Conservation (phyloP, 2,113 vertebrate species). For the Gopherus evgoodei region DNA sequence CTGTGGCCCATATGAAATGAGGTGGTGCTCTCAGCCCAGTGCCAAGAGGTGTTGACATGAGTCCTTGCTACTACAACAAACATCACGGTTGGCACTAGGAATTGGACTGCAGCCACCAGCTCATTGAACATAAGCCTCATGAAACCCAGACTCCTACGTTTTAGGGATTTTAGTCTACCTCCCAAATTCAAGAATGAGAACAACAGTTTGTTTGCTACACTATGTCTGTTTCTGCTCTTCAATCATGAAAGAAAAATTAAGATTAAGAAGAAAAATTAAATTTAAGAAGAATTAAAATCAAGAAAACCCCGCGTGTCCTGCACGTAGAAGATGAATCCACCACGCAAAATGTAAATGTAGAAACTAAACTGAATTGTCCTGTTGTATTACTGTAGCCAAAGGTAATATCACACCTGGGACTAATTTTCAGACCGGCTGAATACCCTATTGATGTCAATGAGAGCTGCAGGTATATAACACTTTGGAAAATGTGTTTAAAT, state of each 20-base stretch:
- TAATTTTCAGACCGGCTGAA: slow-evolving; percentile 32
- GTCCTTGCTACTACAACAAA: not conserved
- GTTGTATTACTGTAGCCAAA: slow-evolving; percentile 4
- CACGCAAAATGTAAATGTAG: not conserved
- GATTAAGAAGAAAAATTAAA: not conserved
- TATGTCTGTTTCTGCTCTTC: too few species aligned
- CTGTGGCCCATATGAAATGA: not conserved
- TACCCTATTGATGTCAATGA: slow-evolving; percentile 21
- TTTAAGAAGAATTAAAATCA: not conserved
- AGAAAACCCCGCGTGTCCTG: not conserved
- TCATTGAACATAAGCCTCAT: not conserved
- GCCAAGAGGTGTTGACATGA: not conserved
- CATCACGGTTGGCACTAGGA: accelerated
- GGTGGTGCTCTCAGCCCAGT: not conserved
- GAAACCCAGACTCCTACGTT: not conserved
- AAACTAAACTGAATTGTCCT: not conserved
- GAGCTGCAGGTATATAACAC: slow-evolving; percentile 19
- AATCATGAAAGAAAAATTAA: not conserved
- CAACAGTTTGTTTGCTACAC: not conserved
- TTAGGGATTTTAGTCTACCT: not conserved
- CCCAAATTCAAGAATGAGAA: not conserved
- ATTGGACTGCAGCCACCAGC: not conserved
- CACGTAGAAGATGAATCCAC: not conserved
- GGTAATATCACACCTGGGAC: slow-evolving; percentile 5
- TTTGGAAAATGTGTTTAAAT: slow-evolving; percentile 31